Base-by-base conservation (phyloP, 1,140 invertebrate species). In the Drosophila lowei region DNA sequence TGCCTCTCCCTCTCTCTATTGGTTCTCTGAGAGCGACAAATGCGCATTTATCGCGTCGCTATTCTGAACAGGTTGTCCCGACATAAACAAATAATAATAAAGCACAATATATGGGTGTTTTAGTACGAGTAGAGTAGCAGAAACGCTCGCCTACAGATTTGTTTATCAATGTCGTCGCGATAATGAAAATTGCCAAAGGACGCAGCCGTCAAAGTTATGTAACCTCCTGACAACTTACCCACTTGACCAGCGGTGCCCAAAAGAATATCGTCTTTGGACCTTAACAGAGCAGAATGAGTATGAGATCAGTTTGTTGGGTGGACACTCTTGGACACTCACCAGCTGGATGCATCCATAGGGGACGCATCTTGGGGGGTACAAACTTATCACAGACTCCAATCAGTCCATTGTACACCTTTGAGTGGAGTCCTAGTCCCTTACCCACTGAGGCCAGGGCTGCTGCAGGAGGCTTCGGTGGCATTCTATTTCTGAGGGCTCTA, bases 181-280 rank as follows among this genome's bases (percentile, higher is more conserved):
- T 74, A 65, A 30, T 56, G 8, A 30, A 61, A 30, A 53, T 28
- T 54, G 15, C 23, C 66, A 8, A 72, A 72, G 68, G 67, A 72
- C 67, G 11, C 21, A 18, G 18, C 41, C 23, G 30, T 53, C 23
- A 8, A 30, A 47, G 28, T 72, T 73, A 57, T 46, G 15, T 62
- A 72, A 73, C 8, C 8, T 42, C 4, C 11, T n/a, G 25, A 6
- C 9, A 6, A 72, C 71, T 73, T 64, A 73, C 71, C 71, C 71
- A 73, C 25, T 73, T 73, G 0, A 73, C 60, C 15, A 73, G n/a
- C 2, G 71, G 71, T 11, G 46, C 71, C 71, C 71, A 73, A 28
- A 73, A 73, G 34, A 73, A 73, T 34, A 73, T 73, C 0, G 71
- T 73, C 13, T 73, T 73, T 7, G 71, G 71, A 7, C 71, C 71